These are phyloP conservation scores for Ptychochromis oligacanthus DNA, from an alignment of 2,113 vertebrate species.

Conservation along the genomic window DNA sequence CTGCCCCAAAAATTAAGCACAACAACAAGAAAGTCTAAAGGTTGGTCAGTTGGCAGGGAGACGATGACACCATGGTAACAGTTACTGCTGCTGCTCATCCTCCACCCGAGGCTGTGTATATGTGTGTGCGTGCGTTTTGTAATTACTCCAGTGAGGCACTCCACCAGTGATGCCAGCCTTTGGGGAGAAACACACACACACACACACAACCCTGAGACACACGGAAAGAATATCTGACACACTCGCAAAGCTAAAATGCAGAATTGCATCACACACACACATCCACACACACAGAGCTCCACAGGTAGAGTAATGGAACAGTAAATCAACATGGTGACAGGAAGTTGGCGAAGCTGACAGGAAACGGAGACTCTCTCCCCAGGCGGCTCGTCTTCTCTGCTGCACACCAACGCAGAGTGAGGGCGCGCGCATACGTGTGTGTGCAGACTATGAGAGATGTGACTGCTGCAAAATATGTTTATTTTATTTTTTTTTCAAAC, in stretches of 20 bases:
- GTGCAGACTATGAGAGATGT: background rate
- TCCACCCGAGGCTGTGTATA: background rate
- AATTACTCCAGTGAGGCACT: background rate
- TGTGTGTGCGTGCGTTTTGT: background rate
- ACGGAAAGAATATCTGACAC: background rate
- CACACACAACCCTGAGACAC: background rate
- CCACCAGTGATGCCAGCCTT: background rate
- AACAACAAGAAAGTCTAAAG: background rate
- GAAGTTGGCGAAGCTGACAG: constrained; percentile 29
- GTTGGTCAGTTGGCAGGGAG: background rate
- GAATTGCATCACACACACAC: background rate
- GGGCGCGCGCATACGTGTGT: background rate
- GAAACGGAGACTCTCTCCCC: constrained; percentile 31
- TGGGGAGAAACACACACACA: background rate
- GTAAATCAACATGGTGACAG: constrained; percentile 50
- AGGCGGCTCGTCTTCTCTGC: background rate
- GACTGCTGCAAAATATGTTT: background rate
- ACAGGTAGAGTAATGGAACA: constrained; percentile 31
- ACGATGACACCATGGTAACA: constrained; percentile 20
- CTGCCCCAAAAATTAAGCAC: background rate
- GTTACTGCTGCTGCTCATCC: constrained; percentile 4
- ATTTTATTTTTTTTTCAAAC: background rate
- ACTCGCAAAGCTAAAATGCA: background rate
- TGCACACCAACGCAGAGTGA: background rate
- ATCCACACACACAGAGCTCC: constrained; percentile 1